A percentile compares a stretch with the other conserved stretches of the same genome.
Conservation (phyloP, 2,888 invertebrate genomes). For the Mycalesis mineus region DNA sequence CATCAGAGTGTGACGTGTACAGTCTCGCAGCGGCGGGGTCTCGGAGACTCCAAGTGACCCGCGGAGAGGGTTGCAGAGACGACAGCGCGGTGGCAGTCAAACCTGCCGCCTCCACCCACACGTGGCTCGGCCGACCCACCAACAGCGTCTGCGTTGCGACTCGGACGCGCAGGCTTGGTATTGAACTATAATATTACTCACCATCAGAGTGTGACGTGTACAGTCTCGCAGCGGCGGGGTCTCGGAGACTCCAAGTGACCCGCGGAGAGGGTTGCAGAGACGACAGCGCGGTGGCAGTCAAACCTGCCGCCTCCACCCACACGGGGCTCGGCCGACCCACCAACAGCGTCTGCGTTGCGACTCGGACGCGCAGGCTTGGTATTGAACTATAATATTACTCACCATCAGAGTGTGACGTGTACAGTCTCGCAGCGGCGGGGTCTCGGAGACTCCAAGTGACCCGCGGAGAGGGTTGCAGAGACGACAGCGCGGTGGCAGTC, state of each 20-base stretch:
- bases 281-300: slow-evolving; percentile 50
- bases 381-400: too few relatives aligned
- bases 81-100: slow-evolving; percentile 51
- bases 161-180: too few relatives aligned
- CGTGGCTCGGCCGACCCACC: slow-evolving; percentile 50
- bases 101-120: slow-evolving; percentile 58
- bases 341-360: too few relatives aligned
- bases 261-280: slow-evolving; percentile 60
- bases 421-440: slow-evolving; percentile 51
- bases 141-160: too few relatives aligned
- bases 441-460: slow-evolving; percentile 61
- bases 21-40: slow-evolving; percentile 55
- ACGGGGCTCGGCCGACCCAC: slow-evolving; percentile 53
- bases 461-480: slow-evolving; percentile 58
- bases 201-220: slow-evolving; percentile 60
- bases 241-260: slow-evolving; percentile 58
- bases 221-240: slow-evolving; percentile 52
- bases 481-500: slow-evolving; percentile 48
- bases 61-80: slow-evolving; percentile 57
- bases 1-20: slow-evolving; percentile 57
- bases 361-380: too few relatives aligned
- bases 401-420: slow-evolving; percentile 61
- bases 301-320: slow-evolving; percentile 56
- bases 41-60: slow-evolving; percentile 57
- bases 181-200: too few relatives aligned